These are phyloP conservation scores for Theristicus caerulescens DNA, from an alignment of 2,113 vertebrate genomes.

Conservation along the genomic window DNA sequence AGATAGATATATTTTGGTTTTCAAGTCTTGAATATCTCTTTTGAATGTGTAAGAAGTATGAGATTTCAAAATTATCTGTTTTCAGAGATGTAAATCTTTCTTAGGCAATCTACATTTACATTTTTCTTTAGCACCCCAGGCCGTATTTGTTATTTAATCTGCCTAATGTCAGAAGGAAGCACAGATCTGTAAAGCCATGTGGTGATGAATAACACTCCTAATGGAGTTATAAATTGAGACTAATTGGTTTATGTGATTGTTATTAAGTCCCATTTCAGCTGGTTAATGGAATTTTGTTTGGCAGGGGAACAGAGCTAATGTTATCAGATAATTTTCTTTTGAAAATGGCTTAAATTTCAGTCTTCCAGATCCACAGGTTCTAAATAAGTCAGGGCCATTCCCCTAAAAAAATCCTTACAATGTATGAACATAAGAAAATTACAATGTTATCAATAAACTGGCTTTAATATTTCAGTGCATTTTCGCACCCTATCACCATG, in stretches of 20 bases:
- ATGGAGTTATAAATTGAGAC: constrained; percentile 77
- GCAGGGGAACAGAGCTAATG: constrained; percentile 68
- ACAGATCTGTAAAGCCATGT: constrained; percentile 46
- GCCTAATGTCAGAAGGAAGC: constrained; percentile 54
- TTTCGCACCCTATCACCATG: neutral
- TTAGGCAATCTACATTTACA: constrained; percentile 9
- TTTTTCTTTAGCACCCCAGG: constrained; percentile 66
- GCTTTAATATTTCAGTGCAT: constrained; percentile 8
- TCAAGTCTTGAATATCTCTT: neutral
- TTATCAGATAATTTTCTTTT: constrained; percentile 73
- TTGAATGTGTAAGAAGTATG: neutral
- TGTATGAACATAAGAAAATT: neutral
- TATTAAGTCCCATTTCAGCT: constrained; percentile 75
- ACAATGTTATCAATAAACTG: neutral
- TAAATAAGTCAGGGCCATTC: constrained; percentile 14
- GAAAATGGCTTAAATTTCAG: constrained; percentile 60
- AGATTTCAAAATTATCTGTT: constrained; percentile 2
- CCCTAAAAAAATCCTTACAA: neutral
- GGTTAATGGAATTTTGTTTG: constrained; percentile 77
- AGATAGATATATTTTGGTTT: neutral
- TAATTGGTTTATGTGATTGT: constrained; percentile 79
- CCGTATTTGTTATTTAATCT: constrained; percentile 72
- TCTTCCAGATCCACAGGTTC: constrained; percentile 24
- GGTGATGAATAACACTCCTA: constrained; percentile 71
- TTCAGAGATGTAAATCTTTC: constrained; percentile 18